phyloP scores from a whole-genome alignment of 2,888 invertebrate species.

The Hecatera dysodea region DNA sequence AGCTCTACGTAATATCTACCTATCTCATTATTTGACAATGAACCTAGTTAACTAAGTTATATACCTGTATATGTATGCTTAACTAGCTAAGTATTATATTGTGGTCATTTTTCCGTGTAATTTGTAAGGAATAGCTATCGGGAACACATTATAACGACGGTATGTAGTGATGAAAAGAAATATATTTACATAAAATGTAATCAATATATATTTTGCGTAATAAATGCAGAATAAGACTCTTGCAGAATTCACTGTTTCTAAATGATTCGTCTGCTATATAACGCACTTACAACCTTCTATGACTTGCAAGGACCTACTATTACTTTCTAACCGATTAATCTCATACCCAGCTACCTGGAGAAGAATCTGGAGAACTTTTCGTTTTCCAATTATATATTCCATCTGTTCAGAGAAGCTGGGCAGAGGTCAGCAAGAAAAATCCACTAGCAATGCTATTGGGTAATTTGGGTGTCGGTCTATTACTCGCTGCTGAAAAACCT shows the following conservation, averaged over 20 bases:
- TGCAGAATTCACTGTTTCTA: not conserved
- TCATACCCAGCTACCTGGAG: not conserved
- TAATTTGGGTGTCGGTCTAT: too few relatives aligned
- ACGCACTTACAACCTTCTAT: not conserved
- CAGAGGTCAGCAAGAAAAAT: not conserved
- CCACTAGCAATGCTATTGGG: too few relatives aligned
- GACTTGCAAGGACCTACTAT: not conserved
- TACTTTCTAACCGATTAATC: not conserved
- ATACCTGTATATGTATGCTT: too few relatives aligned
- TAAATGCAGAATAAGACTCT: not conserved
- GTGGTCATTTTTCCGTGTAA: not conserved
- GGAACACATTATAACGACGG: not conserved
- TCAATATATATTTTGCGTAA: not conserved
- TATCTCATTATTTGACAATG: constrained; percentile 3
- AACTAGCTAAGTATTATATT: not conserved
- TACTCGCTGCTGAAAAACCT: too few relatives aligned
- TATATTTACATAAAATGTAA: not conserved
- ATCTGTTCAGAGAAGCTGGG: not conserved
- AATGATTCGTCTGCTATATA: not conserved
- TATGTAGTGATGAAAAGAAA: too few relatives aligned
- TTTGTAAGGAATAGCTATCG: not conserved
- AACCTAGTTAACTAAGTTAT: constrained; percentile 1
- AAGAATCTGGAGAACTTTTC: not conserved
- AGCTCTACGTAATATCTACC: constrained; percentile 14
- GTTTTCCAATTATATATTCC: not conserved